Conservation (phyloP, 1,140 invertebrate species). For the Vanessa tameamea region DNA sequence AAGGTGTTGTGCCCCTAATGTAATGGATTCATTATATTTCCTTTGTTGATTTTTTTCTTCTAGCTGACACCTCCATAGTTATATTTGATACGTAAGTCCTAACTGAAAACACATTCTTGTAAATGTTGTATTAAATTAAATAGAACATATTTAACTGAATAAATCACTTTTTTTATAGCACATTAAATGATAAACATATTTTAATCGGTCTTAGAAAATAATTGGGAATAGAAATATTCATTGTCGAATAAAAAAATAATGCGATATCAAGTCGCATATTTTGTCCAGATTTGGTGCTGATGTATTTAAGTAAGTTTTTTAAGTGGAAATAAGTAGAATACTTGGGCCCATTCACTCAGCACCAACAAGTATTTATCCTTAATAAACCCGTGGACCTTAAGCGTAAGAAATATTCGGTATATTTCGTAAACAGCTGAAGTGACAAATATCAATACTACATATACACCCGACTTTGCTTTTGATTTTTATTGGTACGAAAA, state of each 20-base stretch:
- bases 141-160: no score
- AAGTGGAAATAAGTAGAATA: slow-evolving; percentile 28
- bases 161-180: no score
- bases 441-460: slow-evolving; percentile 9
- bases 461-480: background rate
- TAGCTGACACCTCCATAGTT: no score
- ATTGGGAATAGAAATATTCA: background rate
- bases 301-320: slow-evolving; percentile 22
- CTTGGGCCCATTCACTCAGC: slow-evolving; percentile 23
- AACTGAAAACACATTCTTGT: no score
- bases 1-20: no score
- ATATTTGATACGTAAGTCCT: no score
- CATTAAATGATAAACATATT: no score
- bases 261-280: background rate
- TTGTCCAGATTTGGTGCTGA: slow-evolving; percentile 10
- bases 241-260: background rate
- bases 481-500: background rate
- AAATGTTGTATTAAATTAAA: no score
- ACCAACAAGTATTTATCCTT: slow-evolving; percentile 24
- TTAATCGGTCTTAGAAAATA: no score
- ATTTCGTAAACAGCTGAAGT: slow-evolving; percentile 25
- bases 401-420: slow-evolving; percentile 18
- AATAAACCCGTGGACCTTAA: slow-evolving; percentile 30
- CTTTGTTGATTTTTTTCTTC: no score
- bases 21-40: no score